These are phyloP conservation scores for Artemia sinica DNA, from an alignment of 2,888 invertebrate species.

Conservation along the genomic window DNA sequence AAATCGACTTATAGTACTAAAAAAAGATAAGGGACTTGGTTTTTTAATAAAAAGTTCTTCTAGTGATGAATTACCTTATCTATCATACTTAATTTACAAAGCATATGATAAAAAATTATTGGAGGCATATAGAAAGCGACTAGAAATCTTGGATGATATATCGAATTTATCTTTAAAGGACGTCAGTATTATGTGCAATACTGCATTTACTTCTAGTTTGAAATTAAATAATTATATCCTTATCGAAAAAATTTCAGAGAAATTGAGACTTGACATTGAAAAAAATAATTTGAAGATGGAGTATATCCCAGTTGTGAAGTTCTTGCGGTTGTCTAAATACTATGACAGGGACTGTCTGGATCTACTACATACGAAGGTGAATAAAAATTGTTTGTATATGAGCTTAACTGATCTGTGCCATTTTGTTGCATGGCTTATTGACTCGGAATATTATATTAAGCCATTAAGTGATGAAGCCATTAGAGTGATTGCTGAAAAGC, in stretches of 20 bases:
- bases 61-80: background rate
- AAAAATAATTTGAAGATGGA: background rate
- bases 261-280: background rate
- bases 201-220: background rate
- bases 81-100: conserved; percentile 1
- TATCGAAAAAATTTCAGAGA: background rate
- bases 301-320: background rate
- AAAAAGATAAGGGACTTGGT: no score
- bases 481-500: no score
- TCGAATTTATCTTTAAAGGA: background rate
- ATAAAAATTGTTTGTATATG: background rate
- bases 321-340: background rate
- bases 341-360: background rate
- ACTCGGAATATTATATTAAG: background rate
- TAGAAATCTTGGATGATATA: background rate
- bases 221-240: background rate
- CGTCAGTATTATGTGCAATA: background rate
- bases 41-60: background rate
- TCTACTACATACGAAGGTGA: background rate
- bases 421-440: background rate
- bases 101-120: background rate
- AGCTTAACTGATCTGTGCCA: conserved; percentile 3
- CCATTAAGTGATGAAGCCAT: background rate
- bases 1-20: no score
- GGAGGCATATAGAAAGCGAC: background rate